Evolutionary conservation across 2,797 vertebrate genomes (phyloP).

Genomic region (Halcyon leucocephala): DNA sequence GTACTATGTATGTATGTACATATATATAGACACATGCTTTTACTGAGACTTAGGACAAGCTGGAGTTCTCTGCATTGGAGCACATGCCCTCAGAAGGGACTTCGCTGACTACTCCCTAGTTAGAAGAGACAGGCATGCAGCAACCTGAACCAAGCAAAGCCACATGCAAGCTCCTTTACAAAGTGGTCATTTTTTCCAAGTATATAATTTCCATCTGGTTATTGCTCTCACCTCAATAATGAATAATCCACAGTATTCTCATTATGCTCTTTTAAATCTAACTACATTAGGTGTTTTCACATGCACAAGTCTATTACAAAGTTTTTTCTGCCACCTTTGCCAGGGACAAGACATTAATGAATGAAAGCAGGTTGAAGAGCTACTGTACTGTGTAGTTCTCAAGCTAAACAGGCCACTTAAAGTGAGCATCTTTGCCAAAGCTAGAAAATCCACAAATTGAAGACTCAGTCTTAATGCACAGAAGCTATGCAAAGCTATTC

Average conservation of each 20-base stretch:
- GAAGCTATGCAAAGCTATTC: not conserved
- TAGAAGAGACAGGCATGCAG: not conserved
- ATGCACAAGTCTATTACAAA: not conserved
- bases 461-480: not conserved
- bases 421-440: not conserved
- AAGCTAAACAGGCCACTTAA: not conserved
- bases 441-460: not conserved
- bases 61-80: not conserved
- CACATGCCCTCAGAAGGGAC: not conserved
- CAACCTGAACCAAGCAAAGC: not conserved
- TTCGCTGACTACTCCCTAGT: not conserved
- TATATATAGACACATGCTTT: not conserved
- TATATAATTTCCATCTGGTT: not conserved
- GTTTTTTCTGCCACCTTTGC: not conserved
- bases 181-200: not conserved
- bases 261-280: not conserved
- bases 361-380: not conserved
- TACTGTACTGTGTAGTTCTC: not conserved
- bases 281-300: not conserved
- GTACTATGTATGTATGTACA: not conserved
- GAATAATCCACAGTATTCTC: not conserved
- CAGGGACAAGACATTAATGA: not conserved
- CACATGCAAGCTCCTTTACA: not conserved
- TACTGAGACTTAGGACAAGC: not conserved
- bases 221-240: not conserved